Base-by-base conservation (phyloP, 2,797 vertebrate species). In the Thamnophis elegans region DNA sequence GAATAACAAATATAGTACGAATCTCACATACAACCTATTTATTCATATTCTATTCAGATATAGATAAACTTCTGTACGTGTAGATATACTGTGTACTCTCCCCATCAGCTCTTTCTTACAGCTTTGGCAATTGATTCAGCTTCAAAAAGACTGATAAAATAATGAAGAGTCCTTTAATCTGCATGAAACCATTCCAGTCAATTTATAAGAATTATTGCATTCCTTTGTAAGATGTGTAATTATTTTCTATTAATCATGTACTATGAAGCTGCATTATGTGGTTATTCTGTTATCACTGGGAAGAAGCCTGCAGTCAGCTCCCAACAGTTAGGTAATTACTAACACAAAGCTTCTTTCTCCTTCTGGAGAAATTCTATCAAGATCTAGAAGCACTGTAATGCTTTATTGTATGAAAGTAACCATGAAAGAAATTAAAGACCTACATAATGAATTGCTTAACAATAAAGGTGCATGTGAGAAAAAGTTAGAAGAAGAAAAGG, bases 181-280 rank as follows among this genome's bases (percentile, higher is more conserved):
- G 97, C 97, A 98, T 97, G 97, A 98, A 98, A 98, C 97, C 97
- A 98, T 98, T 97, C 97, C 96, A 98, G 98, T 98, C 98, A 98
- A 98, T 98, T 98, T 98, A 97, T 97, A 98, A 98, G 98, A 98
- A 98, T 98, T 98, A 98, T 98, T 98, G 97, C 97, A 97, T 98
- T 97, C 98, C 97, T 98, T 98, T 98, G 97, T 97, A 98, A 97
- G 97, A 98, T 95, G 92, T 97, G 97, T 98, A 98, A 98, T 98
- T 98, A 98, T 98, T 98, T 98, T 98, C 98, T 98, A 98, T 98
- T 98, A 98, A 98, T 98, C 98, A 98, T 98, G 97, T 95, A 94
- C 97, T 98, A 97, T 98, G 98, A 98, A 98, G 97, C 97, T 97
- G 97, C 97, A 98, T 98, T 97, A 98, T 97, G 97, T 92, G 96